Base-by-base conservation (phyloP, 2,888 invertebrate species). In the Antheraea yamamai region DNA sequence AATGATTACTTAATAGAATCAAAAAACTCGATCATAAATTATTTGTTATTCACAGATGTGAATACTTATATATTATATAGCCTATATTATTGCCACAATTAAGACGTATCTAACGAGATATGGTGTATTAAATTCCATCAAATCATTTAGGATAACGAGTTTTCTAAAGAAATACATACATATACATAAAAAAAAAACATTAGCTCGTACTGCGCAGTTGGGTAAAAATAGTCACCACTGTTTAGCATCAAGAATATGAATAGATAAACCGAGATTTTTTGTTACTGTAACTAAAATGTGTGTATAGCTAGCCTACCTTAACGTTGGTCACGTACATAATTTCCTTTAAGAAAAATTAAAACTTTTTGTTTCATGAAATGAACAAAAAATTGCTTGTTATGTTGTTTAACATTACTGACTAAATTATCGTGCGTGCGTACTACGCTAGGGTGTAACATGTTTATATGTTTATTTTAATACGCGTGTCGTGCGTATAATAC, bases 391-490 rank as follows among this genome's bases (percentile, higher is more conserved):
- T 58, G 10, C 18, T 58, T 58, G 7, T 61, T n/a, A 64, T 64
- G 26, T 64, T 64, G 12, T 26, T 26, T 66, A 26, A 66, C 10
- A 30, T 30, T 66, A 66, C 6, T 26, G 72, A 79, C 80, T 72
- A 81, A 72, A 79, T 75, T 77, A 79, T 77, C 87, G 81, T 87
- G 84, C 82, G 83, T 84, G 82, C 87, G 87, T 89, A 83, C 89
- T 80, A 80, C 83, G 88, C 80, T 90, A 91, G 94, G 93, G 93
- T 91, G 93, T 92, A 88, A 91, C 92, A 91, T 94, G 93, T 95
- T 94, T 95, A 95, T 95, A 93, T 94, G 94, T 94, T 94, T 94
- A 95, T 95, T 95, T 95, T 95, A 95, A 95, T 95, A 95, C 95
- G 94, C 94, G 94, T 94, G 95, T 95, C 95, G 94, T 87, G 94